phyloP scores from a whole-genome alignment of 2,113 vertebrate genomes.

The Malurus alboscapulatus region DNA sequence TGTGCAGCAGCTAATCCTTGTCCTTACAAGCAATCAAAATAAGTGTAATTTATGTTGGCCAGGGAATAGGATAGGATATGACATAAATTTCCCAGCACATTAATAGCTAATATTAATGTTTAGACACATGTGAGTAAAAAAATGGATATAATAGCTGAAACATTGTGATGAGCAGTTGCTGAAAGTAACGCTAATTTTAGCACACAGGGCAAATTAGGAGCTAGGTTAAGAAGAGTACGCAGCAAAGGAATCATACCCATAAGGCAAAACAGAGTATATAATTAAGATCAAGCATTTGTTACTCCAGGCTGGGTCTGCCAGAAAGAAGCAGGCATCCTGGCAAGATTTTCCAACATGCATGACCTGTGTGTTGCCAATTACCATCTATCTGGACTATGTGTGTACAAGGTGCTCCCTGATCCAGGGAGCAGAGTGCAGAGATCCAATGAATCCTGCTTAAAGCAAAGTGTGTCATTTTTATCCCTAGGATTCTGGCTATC shows the following conservation, averaged over 20 bases:
- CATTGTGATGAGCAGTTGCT: background rate
- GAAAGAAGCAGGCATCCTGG: constrained; percentile 5
- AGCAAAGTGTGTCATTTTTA: constrained; percentile 8
- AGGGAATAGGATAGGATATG: background rate
- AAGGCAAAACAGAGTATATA: constrained; percentile 19
- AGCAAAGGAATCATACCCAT: constrained; percentile 8
- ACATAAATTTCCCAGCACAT: background rate
- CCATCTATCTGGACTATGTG: background rate
- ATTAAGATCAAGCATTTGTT: constrained; percentile 41
- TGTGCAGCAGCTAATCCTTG: background rate
- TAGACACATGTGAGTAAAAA: background rate
- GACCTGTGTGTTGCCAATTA: background rate
- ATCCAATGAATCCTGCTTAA: background rate
- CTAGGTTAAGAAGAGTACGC: background rate
- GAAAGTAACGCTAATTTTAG: background rate
- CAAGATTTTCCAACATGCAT: background rate
- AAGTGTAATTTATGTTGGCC: background rate
- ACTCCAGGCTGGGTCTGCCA: constrained; percentile 25
- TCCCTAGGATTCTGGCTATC: constrained; percentile 11
- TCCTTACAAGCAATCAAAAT: background rate
- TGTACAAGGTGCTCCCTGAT: constrained; percentile 24
- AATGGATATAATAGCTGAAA: background rate
- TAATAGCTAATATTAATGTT: background rate
- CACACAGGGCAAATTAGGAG: background rate
- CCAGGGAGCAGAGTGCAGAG: background rate